phyloP scores from a whole-genome alignment of 1,140 invertebrate genomes.

The Drosophila pandora region DNA sequence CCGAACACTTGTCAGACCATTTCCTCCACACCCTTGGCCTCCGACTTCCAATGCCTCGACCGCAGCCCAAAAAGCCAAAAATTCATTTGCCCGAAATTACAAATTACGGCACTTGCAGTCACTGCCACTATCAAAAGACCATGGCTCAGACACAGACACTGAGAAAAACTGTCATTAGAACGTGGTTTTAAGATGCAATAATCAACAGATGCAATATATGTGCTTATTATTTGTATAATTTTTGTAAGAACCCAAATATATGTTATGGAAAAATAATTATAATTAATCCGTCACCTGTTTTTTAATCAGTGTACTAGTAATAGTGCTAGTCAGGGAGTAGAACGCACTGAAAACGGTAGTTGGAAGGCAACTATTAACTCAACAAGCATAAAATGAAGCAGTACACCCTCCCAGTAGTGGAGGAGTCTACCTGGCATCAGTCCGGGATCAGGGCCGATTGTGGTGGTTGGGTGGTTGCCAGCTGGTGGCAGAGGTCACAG shows the following conservation, averaged over 20 bases:
- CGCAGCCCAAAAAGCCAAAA: slow-evolving; percentile 65
- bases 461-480: slow-evolving; percentile 11
- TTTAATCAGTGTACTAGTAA: neutral
- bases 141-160: slow-evolving; percentile 18
- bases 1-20: slow-evolving; percentile 51
- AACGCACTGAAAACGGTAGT: slow-evolving; percentile 45
- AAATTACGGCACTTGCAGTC: slow-evolving; percentile 79
- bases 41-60: slow-evolving; percentile 3
- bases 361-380: slow-evolving; percentile 77
- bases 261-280: too few relatives aligned
- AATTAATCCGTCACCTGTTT: neutral
- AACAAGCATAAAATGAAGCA: slow-evolving; percentile 81
- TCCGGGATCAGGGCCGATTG: slow-evolving; percentile 26
- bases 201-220: too few relatives aligned
- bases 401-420: slow-evolving; percentile 13
- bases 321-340: slow-evolving; percentile 7
- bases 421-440: slow-evolving; percentile 8
- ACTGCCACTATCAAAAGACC: slow-evolving; percentile 30
- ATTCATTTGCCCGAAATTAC: slow-evolving; percentile 81
- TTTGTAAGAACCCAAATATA: too few relatives aligned
- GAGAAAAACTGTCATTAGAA: neutral
- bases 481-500: slow-evolving; percentile 42
- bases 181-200: neutral
- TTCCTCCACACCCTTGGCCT: neutral
- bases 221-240: too few relatives aligned